A percentile compares a stretch with the other conserved stretches of the same genome.
phyloP scores from a whole-genome alignment of 2,797 vertebrate species.

The Dermochelys coriacea region DNA sequence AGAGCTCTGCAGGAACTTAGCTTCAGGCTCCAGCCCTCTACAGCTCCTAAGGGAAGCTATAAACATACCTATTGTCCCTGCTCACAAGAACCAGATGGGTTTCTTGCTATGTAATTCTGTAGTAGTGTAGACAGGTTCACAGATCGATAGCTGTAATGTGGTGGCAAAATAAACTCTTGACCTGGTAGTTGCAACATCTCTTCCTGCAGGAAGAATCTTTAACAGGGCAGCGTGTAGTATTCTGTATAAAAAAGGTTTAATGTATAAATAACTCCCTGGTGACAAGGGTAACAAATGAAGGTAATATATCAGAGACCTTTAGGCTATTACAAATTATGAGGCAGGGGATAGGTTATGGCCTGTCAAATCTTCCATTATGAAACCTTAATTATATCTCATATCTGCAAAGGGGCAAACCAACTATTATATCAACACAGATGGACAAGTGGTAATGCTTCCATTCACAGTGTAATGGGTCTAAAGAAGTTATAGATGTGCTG shows the following conservation, averaged over 20 bases:
- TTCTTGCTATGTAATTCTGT: background rate
- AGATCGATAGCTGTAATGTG: background rate
- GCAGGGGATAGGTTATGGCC: conserved; percentile 69
- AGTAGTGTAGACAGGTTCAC: background rate
- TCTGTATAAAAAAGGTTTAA: conserved; percentile 71
- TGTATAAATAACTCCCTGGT: conserved; percentile 52
- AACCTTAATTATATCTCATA: conserved; percentile 60
- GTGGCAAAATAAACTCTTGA: background rate
- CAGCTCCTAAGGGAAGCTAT: background rate
- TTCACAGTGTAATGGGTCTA: conserved; percentile 39
- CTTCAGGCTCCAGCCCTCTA: background rate
- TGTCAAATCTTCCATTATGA: conserved; percentile 75
- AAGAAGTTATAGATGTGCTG: background rate
- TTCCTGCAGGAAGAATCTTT: conserved; percentile 43
- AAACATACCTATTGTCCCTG: background rate
- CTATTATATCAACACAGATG: conserved; percentile 62
- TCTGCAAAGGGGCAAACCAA: conserved; percentile 38
- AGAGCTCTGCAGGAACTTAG: background rate
- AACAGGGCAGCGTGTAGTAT: conserved; percentile 58
- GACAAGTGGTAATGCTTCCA: conserved; percentile 38
- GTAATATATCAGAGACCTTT: conserved; percentile 71
- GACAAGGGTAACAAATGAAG: conserved; percentile 73
- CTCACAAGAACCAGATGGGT: background rate
- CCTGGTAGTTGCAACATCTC: background rate
- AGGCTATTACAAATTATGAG: conserved; percentile 69